A percentile compares a stretch with the other conserved stretches of the same genome.
Conservation (phyloP, 2,113 vertebrate genomes). For the Semicossyphus pulcher region DNA sequence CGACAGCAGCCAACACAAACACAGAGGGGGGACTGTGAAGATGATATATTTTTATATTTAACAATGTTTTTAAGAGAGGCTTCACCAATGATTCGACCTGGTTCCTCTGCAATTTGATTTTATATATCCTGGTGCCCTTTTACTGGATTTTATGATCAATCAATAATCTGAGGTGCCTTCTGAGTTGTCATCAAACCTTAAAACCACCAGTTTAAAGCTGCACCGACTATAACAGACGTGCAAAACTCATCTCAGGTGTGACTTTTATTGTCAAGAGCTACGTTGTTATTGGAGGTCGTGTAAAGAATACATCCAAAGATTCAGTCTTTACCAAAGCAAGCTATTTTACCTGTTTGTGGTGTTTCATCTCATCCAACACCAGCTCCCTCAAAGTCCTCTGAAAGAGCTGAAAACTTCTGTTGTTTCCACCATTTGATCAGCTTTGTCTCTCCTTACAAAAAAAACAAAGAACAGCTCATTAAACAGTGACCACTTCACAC, state of each 20-base stretch:
- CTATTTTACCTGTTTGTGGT: neutral
- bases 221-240: neutral
- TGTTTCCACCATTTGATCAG: no score
- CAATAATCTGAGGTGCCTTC: conserved; percentile 25
- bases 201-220: conserved; percentile 21
- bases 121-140: conserved; percentile 2
- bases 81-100: no score
- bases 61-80: conserved; percentile 3
- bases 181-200: neutral
- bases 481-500: neutral
- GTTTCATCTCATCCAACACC: neutral
- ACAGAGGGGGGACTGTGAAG: conserved; percentile 7
- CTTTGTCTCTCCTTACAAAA: neutral
- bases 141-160: neutral
- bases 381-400: neutral
- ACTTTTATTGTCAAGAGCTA: neutral
- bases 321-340: neutral
- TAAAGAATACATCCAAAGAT: neutral
- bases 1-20: conserved; percentile 27
- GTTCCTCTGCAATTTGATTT: no score
- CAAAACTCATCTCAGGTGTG: conserved; percentile 36
- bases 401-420: no score
- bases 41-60: conserved; percentile 37
- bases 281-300: neutral
- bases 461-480: neutral